Percentiles rank a stretch among this genome's conserved stretches.
phyloP scores from a whole-genome alignment of 2,888 invertebrate species.

The Ennomos quercinarius region DNA sequence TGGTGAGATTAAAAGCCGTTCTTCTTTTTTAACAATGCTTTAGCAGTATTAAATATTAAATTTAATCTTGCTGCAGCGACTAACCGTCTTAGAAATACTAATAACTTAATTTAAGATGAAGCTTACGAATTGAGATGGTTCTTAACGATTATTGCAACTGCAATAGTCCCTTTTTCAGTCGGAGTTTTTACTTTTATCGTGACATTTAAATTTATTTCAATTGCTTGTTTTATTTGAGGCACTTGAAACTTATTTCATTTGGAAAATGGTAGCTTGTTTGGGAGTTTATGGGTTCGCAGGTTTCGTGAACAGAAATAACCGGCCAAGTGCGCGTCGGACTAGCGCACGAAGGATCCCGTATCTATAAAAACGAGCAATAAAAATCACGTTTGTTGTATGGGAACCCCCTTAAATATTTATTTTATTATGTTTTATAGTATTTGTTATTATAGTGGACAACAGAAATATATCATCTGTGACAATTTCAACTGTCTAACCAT shows the following conservation, averaged over 20 bases:
- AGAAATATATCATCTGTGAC: no score
- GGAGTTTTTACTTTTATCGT: constrained; percentile 32
- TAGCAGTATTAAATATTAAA: constrained; percentile 41
- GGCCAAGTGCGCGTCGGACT: no score
- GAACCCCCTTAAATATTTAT: no score
- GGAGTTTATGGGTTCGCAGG: constrained; percentile 12
- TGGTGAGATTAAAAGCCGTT: constrained; percentile 51
- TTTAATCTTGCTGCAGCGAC: constrained; percentile 36
- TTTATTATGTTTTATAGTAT: no score
- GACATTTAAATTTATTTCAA: constrained; percentile 32
- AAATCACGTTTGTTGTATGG: no score
- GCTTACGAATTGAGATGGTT: constrained; percentile 29
- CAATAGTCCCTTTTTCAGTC: constrained; percentile 26
- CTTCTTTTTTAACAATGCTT: constrained; percentile 47
- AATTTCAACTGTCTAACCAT: no score
- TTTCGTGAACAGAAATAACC: constrained; percentile 6
- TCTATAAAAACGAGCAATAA: no score
- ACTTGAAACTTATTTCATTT: constrained; percentile 32
- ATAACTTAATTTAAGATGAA: constrained; percentile 33
- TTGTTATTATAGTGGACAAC: no score
- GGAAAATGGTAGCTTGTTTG: constrained; percentile 15
- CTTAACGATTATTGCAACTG: constrained; percentile 32
- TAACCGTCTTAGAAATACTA: constrained; percentile 17
- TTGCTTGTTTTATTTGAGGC: constrained; percentile 31
- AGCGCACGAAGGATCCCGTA: no score